These are phyloP conservation scores for Brachionus angularis DNA, from an alignment of 1,140 invertebrate species.

Conservation along the genomic window DNA sequence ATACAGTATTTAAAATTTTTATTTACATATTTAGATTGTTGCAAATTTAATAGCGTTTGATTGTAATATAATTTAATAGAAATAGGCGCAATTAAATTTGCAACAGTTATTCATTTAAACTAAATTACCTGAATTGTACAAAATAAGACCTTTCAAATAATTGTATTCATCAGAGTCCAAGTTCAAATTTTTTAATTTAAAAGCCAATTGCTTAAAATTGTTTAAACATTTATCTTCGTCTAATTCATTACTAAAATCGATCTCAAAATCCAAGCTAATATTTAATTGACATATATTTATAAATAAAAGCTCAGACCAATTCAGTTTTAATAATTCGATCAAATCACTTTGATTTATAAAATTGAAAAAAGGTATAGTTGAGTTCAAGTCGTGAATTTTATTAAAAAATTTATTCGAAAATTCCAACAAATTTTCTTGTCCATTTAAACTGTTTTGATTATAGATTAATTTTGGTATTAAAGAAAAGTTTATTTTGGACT, in stretches of 20 bases:
- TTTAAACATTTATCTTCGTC: neutral
- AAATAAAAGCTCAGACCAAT: slow-evolving; percentile 9
- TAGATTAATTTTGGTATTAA: neutral
- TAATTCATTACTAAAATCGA: no score
- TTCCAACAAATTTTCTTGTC: neutral
- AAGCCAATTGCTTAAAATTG: neutral
- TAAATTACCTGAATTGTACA: slow-evolving; percentile 18
- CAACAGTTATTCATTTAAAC: no score
- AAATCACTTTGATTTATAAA: neutral
- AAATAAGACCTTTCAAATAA: slow-evolving; percentile 2
- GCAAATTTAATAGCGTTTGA: no score
- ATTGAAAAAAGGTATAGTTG: slow-evolving; percentile 16
- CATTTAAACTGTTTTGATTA: neutral
- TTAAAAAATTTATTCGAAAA: neutral
- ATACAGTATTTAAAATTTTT: no score
- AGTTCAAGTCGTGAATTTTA: slow-evolving; percentile 1
- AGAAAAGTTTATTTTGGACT: neutral
- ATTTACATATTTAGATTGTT: no score
- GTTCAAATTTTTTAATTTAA: neutral
- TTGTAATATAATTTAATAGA: no score
- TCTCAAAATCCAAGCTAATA: neutral
- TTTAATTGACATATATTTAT: neutral
- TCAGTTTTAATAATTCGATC: neutral
- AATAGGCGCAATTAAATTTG: no score
- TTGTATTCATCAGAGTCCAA: neutral